These are phyloP conservation scores for Diarsia rubi DNA, from an alignment of 2,888 invertebrate species.

Conservation along the genomic window DNA sequence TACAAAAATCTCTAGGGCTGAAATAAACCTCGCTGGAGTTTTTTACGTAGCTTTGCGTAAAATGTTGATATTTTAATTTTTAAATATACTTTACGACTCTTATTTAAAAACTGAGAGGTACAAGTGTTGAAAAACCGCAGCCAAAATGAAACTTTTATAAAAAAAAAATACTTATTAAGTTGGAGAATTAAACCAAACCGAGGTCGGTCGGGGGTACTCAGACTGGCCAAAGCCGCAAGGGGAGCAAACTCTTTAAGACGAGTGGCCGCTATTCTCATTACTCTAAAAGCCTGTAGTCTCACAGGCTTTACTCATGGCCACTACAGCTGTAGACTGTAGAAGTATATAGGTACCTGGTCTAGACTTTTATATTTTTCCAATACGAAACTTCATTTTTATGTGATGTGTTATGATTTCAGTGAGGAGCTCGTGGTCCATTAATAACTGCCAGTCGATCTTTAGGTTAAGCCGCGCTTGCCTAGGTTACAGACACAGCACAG, in stretches of 20 bases:
- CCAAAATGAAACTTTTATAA: neutral
- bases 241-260: constrained; percentile 52
- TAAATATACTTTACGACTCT: neutral
- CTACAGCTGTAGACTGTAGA: constrained; percentile 24
- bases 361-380: constrained; percentile 43
- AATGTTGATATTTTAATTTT: neutral
- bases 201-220: constrained; percentile 55
- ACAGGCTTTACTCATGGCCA: constrained; percentile 27
- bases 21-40: neutral
- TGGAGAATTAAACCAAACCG: constrained; percentile 14
- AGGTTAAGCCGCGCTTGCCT: too few species aligned
- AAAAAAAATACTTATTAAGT: neutral
- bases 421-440: too few species aligned
- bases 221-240: constrained; percentile 49
- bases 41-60: neutral
- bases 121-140: neutral
- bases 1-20: constrained; percentile 4
- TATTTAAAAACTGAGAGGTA: neutral
- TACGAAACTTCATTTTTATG: constrained; percentile 34
- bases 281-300: constrained; percentile 57
- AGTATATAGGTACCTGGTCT: neutral
- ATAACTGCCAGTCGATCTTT: too few species aligned
- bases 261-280: constrained; percentile 65
- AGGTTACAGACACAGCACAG: too few species aligned
- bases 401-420: constrained; percentile 1